Base-by-base conservation (phyloP, 1,140 invertebrate genomes). In the Drosophila kanapiae region DNA sequence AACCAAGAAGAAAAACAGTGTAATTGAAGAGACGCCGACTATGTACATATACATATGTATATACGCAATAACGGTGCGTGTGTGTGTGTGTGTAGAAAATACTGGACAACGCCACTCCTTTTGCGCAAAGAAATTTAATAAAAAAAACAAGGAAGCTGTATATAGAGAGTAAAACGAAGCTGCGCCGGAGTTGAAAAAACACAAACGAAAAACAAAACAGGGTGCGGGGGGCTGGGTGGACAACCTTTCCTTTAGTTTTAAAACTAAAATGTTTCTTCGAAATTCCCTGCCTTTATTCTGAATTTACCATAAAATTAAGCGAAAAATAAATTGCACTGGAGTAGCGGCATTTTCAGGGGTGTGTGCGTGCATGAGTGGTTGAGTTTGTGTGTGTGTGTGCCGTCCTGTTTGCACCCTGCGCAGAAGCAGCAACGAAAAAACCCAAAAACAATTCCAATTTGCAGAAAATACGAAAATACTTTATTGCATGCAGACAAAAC, bases 31-130 rank as follows among this genome's bases (percentile, higher is more conserved):
- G 62, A 70, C 47, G 67, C 48, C 54, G 58, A 58, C 43, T 56
- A 23, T 75, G 56, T 56, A 16, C 61, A 33, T 56, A 27, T 49
- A 51, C 18, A 42, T 42, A 16, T 57, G 37, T 48, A 65, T 35
- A 53, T 38, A 56, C 35, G 53, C 53, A 56, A 38, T 38, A 38
- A 56, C 35, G 18, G 53, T 56, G 35, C 38, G 35, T 54, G 31
- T 54, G 16, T 60, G 54, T 70, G 42, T 86, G 60, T 76, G 78
- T 69, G 59, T 80, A 67, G 29, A 84, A 80, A 70, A 80, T 68
- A 51, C 65, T 77, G 59, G 76, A 79, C 67, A 67, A 53, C 84
- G 84, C 84, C 84, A 87, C 84, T 87, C 84, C 84, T 87, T 87
- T 88, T 88, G 83, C 76, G 80, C 76, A 83, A 87, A 72, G 74